A percentile compares a stretch with the other conserved stretches of the same genome.
phyloP scores from a whole-genome alignment of 2,113 vertebrate genomes.

The Periophthalmus modestus region DNA sequence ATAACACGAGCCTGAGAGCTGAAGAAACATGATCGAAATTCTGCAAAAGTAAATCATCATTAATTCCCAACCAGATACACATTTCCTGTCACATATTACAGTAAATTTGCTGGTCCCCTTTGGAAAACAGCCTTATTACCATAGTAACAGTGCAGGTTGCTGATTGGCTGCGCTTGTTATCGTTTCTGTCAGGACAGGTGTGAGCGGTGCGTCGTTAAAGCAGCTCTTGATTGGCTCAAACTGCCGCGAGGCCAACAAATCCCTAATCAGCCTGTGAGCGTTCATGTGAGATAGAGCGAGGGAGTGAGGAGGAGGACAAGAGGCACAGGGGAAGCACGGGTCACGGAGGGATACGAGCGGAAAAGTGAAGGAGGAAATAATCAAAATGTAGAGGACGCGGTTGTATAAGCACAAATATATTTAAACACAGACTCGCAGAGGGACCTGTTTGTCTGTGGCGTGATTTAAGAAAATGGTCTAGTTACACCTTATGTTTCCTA shows the following conservation, averaged over 20 bases:
- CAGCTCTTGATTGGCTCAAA: constrained; percentile 68
- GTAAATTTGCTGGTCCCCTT: constrained; percentile 11
- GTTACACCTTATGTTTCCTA: neutral
- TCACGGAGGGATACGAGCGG: neutral
- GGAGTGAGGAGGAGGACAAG: constrained; percentile 19
- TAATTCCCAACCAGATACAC: neutral
- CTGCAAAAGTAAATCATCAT: neutral
- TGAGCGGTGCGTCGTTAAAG: constrained; percentile 57
- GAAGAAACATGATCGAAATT: neutral
- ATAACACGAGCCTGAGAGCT: neutral
- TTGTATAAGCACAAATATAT: neutral
- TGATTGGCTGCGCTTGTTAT: constrained; percentile 59
- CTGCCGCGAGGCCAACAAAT: constrained; percentile 63
- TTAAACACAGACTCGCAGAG: neutral
- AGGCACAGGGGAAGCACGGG: neutral
- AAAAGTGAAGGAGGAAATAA: neutral
- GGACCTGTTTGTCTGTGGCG: neutral
- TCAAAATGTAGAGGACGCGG: neutral
- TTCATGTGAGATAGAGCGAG: constrained; percentile 37
- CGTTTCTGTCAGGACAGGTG: constrained; percentile 74
- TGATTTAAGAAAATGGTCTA: neutral
- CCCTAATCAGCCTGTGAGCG: constrained; percentile 64
- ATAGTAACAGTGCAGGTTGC: constrained; percentile 37
- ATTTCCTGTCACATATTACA: neutral
- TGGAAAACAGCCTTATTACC: constrained; percentile 47